A percentile compares a stretch with the other conserved stretches of the same genome.
Evolutionary conservation across 1,140 invertebrate genomes (phyloP).

Genomic region (Atta colombica): DNA sequence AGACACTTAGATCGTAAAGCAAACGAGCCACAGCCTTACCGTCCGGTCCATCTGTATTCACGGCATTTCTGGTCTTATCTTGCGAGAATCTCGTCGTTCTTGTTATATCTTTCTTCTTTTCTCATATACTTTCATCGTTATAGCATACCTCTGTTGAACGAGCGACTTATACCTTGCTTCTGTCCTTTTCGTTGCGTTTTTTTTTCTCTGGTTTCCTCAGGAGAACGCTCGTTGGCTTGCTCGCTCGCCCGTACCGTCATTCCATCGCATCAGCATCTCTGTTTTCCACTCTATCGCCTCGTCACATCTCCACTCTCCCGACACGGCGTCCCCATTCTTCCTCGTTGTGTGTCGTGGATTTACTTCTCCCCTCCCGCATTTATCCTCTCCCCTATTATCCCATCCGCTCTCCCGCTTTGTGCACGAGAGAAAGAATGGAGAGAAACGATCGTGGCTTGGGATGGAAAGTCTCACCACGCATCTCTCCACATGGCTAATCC

Average conservation of each 20-base stretch:
- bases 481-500: slow-evolving; percentile 74
- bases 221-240: slow-evolving; percentile 63
- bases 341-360: slow-evolving; percentile 49
- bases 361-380: slow-evolving; percentile 44
- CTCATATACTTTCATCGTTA: slow-evolving; percentile 11
- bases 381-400: slow-evolving; percentile 18
- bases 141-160: slow-evolving; percentile 4
- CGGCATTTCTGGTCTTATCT: slow-evolving; percentile 78
- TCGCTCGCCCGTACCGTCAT: slow-evolving; percentile 73
- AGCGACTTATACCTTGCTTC: slow-evolving; percentile 22
- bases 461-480: slow-evolving; percentile 77
- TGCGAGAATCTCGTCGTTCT: slow-evolving; percentile 21
- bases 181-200: slow-evolving; percentile 60
- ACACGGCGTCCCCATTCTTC: slow-evolving; percentile 48
- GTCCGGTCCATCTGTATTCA: slow-evolving; percentile 82
- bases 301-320: slow-evolving; percentile 61
- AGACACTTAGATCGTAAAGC: slow-evolving; percentile 66
- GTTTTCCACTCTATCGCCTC: slow-evolving; percentile 73
- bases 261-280: slow-evolving; percentile 80
- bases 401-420: neutral
- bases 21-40: slow-evolving; percentile 77
- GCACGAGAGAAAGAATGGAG: slow-evolving; percentile 65
- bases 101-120: neutral
- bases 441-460: slow-evolving; percentile 66
- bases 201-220: slow-evolving; percentile 61